Conservation (phyloP, 2,113 vertebrate genomes). For the Puffinus mauretanicus region DNA sequence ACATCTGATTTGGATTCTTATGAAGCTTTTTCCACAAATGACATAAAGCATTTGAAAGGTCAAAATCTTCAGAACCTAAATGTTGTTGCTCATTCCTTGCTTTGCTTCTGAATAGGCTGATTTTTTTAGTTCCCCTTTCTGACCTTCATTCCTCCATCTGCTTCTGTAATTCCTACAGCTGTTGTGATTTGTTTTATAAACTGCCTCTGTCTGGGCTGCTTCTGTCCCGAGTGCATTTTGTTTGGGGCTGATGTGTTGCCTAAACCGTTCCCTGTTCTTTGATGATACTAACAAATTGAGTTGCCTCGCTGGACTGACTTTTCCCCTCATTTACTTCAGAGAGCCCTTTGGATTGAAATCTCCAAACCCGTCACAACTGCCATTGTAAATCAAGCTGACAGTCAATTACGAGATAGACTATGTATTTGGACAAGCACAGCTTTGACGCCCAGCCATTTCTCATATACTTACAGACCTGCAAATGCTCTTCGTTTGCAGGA, state of each 20-base stretch:
- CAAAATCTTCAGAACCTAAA: not conserved
- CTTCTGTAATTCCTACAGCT: not conserved
- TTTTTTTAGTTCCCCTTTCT: not conserved
- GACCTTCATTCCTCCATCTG: not conserved
- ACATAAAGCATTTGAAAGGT: not conserved
- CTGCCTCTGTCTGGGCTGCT: not conserved
- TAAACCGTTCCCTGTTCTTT: slow-evolving; percentile 39
- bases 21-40: not conserved
- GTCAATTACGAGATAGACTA: slow-evolving; percentile 50
- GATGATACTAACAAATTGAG: slow-evolving; percentile 52
- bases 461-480: not conserved
- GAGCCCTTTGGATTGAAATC: slow-evolving; percentile 44
- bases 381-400: slow-evolving; percentile 59
- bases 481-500: not conserved
- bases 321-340: slow-evolving; percentile 40
- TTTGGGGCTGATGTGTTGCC: slow-evolving; percentile 5
- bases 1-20: not conserved
- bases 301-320: slow-evolving; percentile 53
- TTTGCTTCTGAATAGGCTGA: not conserved
- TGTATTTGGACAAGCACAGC: not conserved
- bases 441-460: slow-evolving; percentile 19
- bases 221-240: slow-evolving; percentile 13
- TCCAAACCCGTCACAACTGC: slow-evolving; percentile 48
- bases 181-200: slow-evolving; percentile 32
- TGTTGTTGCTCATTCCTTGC: not conserved